Conservation (phyloP, 2,797 vertebrate genomes). For the Chrysocyon brachyurus region DNA sequence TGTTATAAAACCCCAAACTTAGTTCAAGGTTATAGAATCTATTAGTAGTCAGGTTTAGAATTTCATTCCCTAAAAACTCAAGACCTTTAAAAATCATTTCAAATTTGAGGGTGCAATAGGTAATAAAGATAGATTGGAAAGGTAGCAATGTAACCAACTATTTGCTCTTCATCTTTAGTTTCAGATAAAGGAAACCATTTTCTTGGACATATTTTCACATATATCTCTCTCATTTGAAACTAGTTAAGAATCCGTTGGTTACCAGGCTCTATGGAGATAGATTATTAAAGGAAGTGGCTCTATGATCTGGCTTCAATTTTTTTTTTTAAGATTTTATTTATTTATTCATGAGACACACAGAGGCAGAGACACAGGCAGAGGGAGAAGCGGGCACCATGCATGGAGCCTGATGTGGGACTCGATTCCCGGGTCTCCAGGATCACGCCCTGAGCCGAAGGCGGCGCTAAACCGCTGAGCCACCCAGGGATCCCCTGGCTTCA, state of each 20-base stretch:
- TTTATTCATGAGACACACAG: no score
- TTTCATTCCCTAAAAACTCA: constrained; percentile 63
- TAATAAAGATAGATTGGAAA: constrained; percentile 49
- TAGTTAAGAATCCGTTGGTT: background rate
- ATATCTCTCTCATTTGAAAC: constrained; percentile 32
- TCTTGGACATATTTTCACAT: constrained; percentile 21
- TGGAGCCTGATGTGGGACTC: no score
- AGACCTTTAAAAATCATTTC: constrained; percentile 44
- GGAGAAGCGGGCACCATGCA: no score
- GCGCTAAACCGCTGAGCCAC: no score
- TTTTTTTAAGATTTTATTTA: no score
- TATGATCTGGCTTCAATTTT: constrained; percentile 1
- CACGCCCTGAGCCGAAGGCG: no score
- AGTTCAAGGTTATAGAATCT: background rate
- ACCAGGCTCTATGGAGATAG: background rate
- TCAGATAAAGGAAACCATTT: constrained; percentile 20
- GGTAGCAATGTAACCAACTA: constrained; percentile 12
- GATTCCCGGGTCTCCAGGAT: no score
- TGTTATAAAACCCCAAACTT: constrained; percentile 40
- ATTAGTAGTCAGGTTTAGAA: constrained; percentile 29
- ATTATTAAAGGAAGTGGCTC: background rate
- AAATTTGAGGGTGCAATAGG: background rate
- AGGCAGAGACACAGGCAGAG: no score
- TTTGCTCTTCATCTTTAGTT: constrained; percentile 45
- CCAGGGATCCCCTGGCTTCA: background rate